Base-by-base conservation (phyloP, 2,797 vertebrate genomes). In the Phoeniculus purpureus region DNA sequence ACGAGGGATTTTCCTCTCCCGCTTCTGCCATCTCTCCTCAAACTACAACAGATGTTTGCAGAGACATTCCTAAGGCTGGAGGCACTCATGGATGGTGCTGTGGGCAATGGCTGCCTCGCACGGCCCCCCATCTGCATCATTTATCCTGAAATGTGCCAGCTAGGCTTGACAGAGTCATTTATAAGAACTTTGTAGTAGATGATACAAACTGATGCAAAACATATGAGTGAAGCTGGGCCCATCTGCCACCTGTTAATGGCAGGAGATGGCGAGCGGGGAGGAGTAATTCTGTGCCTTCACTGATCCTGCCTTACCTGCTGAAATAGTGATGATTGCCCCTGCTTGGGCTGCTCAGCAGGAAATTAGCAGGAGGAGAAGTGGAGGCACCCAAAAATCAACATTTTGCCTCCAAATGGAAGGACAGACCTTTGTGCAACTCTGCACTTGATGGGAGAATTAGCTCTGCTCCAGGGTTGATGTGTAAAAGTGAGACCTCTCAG, bases 191-290 rank as follows among this genome's bases (percentile, higher is more conserved):
- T 87, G 82, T 77, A 82, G 87, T 81, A 84, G 86, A 72, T 68
- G 86, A 93, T 95, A 81, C 93, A 93, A 91, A 92, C 74, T 91
- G 91, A 94, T 96, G 84, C 82, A 79, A 83, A 95, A 62, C 80
- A 75, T 93, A 66, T 66, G 90, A 96, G 74, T 54, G 79, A 91
- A 84, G 65, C 72, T 22, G 20, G 45, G 60, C 93, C 90, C 78
- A 66, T 89, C 43, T 67, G 23, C 91, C 74, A 88, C 77, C 80
- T 94, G 67, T 73, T 82, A 92, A 90, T 70, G 81, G 90, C 83
- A 72, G 93, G 45, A 88, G 56, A 12, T 3, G 2, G 55, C 7
- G 1, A 11, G 15, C 5, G 6, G 25, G 62, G 22, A 27, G 61
- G 58, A 37, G 23, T 9, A 25, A 29, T 29, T 27, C 47, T 60